Base-by-base conservation (phyloP, 2,888 invertebrate genomes). In the Labia minor region DNA sequence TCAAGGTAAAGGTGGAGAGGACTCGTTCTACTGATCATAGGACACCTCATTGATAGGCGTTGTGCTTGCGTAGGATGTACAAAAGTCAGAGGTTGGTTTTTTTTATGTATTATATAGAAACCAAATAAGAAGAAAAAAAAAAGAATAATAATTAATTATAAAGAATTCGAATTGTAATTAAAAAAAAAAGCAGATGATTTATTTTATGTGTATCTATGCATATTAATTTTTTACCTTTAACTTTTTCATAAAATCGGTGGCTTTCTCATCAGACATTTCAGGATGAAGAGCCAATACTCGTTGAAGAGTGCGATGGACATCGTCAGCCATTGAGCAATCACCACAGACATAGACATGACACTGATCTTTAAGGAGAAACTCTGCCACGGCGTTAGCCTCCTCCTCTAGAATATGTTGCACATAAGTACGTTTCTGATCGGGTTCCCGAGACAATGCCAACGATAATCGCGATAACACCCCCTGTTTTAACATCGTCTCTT, bases 341-440 rank as follows among this genome's bases (percentile, higher is more conserved):
- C 96, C 96, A 73, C 96, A 96, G 0, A 96, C 95, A 75, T 94
- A 96, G 75, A 96, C 90, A 76, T 95, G 95, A 1, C 93, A 95
- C 69, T 86, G 86, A 75, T 88, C 83, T 70, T 86, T 81, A 2
- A 91, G 84, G 65, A 95, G 78, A 75, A 90, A 82, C 70, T 87
- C 83, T 74, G 88, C 91, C 66, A 96, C 86, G 75, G 87, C 85
- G 16, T 83, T 80, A 2, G 90, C 87, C 79, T 93, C 92, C 71
- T 86, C 81, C 75, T 87, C 84, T 68, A 94, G 87, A 74, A 92
- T 79, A 77, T 94, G 90, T 83, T 96, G 96, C 4, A 96, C 95
- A 76, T 96, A 95, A 72, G 89, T 91, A 95, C 95, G 76, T 68
- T 87, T 85, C 72, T 87, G 78, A 68, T 83, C 82, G 49, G 85